A percentile compares a stretch with the other conserved stretches of the same genome.
These are phyloP conservation scores for Nothoprocta perdicaria DNA, from an alignment of 2,113 vertebrate species.

Conservation along the genomic window DNA sequence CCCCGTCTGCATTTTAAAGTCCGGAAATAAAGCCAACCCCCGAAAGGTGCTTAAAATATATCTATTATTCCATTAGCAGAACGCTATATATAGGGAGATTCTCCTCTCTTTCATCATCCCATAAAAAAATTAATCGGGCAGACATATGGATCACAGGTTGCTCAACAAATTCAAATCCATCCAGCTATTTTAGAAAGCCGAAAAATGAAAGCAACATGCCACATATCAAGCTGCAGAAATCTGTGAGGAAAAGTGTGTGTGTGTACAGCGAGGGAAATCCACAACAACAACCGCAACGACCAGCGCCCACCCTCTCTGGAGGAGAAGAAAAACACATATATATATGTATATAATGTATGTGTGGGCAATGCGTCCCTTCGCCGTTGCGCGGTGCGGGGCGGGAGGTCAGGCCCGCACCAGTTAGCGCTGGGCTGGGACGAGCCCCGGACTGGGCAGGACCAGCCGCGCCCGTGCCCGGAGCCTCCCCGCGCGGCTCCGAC, in stretches of 20 bases:
- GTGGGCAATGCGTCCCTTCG: neutral
- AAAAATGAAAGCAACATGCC: conserved; percentile 18
- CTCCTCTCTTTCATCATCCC: conserved; percentile 61
- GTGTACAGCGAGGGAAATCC: too few species aligned
- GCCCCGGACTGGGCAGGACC: neutral
- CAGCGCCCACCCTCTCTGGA: neutral
- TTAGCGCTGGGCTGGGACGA: neutral
- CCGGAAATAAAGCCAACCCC: conserved; percentile 42
- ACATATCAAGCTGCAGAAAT: neutral
- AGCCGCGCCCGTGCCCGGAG: neutral
- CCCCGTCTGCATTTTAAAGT: neutral
- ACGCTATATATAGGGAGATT: conserved; percentile 32
- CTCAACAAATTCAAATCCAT: conserved; percentile 36
- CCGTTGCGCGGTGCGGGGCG: neutral
- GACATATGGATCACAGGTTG: conserved; percentile 62
- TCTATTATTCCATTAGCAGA: conserved; percentile 28
- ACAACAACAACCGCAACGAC: neutral
- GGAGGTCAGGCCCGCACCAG: neutral
- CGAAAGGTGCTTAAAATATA: conserved; percentile 43
- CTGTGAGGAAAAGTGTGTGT: neutral
- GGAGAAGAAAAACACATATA: too few species aligned
- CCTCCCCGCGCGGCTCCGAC: neutral
- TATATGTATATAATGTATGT: too few species aligned
- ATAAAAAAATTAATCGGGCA: conserved; percentile 42
- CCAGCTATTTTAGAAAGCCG: neutral